Percentiles rank a stretch among this genome's conserved stretches.
phyloP scores from a whole-genome alignment of 2,113 vertebrate species.

The Phaethon lepturus region DNA sequence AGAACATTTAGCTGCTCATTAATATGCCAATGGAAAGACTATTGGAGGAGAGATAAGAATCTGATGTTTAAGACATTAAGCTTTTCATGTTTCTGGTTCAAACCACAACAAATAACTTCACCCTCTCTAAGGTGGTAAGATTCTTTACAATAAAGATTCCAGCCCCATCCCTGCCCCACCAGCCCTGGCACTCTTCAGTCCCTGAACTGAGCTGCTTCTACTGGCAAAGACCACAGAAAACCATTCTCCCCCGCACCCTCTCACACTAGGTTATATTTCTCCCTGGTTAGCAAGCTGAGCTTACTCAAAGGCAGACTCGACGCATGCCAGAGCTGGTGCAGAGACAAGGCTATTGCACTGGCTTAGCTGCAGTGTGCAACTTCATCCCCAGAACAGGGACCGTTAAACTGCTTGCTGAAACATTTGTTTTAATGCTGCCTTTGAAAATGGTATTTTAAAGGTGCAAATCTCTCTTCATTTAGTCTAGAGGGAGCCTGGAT shows the following conservation, averaged over 20 bases:
- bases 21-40: background rate
- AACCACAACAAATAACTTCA: background rate
- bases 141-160: background rate
- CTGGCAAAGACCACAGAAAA: background rate
- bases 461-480: background rate
- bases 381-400: background rate
- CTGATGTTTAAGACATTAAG: background rate
- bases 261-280: background rate
- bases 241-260: fast-evolving
- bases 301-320: background rate
- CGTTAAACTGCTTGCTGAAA: background rate
- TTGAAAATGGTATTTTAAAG: background rate
- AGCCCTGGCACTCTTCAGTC: background rate
- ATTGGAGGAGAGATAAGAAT: background rate
- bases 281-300: background rate
- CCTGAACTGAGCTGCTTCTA: background rate
- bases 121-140: background rate
- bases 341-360: background rate
- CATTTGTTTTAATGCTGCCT: background rate
- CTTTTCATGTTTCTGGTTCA: background rate
- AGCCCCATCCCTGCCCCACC: background rate
- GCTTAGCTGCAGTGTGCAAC: background rate
- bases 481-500: background rate
- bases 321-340: background rate
- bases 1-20: background rate